Percentiles rank a stretch among this genome's conserved stretches.
phyloP scores from a whole-genome alignment of 2,888 invertebrate species.

The Eristalis tenax region DNA sequence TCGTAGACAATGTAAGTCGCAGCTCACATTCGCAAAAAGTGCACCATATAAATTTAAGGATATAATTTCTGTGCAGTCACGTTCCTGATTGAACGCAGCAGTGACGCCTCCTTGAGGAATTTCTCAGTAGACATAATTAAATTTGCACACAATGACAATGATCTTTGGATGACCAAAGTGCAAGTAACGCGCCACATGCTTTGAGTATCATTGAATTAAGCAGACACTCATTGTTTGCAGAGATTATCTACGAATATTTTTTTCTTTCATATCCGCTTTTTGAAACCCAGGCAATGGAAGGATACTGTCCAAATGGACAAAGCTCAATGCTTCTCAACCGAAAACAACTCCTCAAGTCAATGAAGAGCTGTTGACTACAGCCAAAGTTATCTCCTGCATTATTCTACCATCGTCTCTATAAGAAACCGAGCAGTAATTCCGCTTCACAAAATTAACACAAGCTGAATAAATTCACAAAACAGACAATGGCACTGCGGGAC shows the following conservation, averaged over 20 bases:
- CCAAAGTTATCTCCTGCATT: background rate
- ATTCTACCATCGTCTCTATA: background rate
- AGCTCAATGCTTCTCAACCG: background rate
- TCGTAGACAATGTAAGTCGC: too few species aligned
- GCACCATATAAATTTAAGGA: too few species aligned
- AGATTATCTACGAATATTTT: too few species aligned
- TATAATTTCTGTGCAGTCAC: too few species aligned
- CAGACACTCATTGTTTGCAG: too few species aligned
- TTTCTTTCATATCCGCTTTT: too few species aligned
- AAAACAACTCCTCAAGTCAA: background rate
- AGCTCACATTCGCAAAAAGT: too few species aligned
- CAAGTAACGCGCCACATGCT: background rate
- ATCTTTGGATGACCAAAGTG: background rate
- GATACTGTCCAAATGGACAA: background rate
- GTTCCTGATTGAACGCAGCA: too few species aligned
- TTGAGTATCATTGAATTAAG: too few species aligned
- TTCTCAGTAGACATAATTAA: too few species aligned
- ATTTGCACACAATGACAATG: too few species aligned
- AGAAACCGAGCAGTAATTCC: background rate
- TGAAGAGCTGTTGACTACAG: background rate
- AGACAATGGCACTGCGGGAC: slow-evolving; percentile 1
- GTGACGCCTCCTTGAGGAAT: too few species aligned
- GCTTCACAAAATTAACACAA: slow-evolving; percentile 23
- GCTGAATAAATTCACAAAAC: slow-evolving; percentile 29
- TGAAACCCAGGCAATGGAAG: background rate